These are phyloP conservation scores for Squalus acanthias DNA, from an alignment of 2,797 vertebrate species.

Conservation along the genomic window DNA sequence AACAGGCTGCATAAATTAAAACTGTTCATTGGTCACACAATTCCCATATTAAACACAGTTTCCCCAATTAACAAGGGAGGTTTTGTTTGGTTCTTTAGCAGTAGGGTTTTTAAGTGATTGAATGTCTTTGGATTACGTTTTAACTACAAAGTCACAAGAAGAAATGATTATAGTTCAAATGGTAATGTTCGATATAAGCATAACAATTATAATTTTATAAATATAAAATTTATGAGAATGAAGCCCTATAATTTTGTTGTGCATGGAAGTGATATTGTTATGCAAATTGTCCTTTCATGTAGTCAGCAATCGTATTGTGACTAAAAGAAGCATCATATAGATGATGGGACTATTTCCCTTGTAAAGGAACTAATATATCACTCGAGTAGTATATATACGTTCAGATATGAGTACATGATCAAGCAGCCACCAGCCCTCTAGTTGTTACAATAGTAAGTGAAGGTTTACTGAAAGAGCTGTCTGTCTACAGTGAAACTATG, in stretches of 20 bases:
- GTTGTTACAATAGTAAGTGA: not conserved
- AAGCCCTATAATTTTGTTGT: not conserved
- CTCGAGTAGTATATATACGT: not conserved
- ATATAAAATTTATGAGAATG: not conserved
- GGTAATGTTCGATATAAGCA: not conserved
- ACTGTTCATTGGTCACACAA: conserved; percentile 39
- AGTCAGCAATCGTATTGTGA: not conserved
- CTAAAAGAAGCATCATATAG: not conserved
- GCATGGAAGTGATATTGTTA: conserved; percentile 16
- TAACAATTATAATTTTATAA: not conserved
- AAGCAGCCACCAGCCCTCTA: not conserved
- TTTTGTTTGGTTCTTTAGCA: conserved; percentile 11
- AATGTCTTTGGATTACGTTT: conserved; percentile 14
- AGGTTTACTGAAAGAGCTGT: not conserved
- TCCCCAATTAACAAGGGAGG: conserved; percentile 8
- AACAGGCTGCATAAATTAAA: conserved; percentile 45
- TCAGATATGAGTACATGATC: not conserved
- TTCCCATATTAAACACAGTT: conserved; percentile 40
- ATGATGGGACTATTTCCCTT: not conserved
- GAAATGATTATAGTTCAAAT: not conserved
- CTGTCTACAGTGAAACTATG: not conserved
- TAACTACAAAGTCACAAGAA: not conserved
- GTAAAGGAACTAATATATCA: not conserved
- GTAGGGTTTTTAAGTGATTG: not conserved
- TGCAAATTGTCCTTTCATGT: not conserved